A percentile compares a stretch with the other conserved stretches of the same genome.
phyloP scores from a whole-genome alignment of 2,113 vertebrate species.

The Sterna hirundo region DNA sequence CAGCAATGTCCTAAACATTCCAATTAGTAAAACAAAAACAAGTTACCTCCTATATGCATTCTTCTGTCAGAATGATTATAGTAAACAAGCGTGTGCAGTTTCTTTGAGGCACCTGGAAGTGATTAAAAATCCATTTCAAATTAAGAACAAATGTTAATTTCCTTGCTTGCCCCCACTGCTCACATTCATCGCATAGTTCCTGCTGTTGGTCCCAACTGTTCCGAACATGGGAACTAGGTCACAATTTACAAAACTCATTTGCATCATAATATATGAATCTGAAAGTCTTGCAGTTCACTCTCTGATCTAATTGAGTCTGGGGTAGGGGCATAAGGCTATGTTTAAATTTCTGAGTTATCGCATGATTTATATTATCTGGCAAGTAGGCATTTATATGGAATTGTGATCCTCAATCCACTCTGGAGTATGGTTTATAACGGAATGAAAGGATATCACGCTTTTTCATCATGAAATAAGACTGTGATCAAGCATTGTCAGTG shows the following conservation, averaged over 20 bases:
- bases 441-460: neutral
- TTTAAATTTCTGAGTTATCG: neutral
- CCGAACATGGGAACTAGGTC: conserved; percentile 71
- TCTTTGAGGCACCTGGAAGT: conserved; percentile 45
- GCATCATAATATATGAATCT: conserved; percentile 59
- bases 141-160: conserved; percentile 46
- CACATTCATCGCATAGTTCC: neutral
- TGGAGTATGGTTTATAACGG: neutral
- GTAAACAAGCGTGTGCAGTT: conserved; percentile 12
- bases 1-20: neutral
- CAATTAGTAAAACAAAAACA: conserved; percentile 3
- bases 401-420: neutral
- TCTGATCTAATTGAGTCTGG: neutral
- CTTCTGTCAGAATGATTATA: conserved; percentile 19
- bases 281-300: neutral
- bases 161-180: neutral
- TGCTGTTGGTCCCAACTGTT: conserved; percentile 51
- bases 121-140: conserved; percentile 61
- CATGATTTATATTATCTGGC: neutral
- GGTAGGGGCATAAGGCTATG: neutral
- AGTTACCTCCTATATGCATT: neutral
- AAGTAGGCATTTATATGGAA: neutral
- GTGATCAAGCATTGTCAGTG: neutral
- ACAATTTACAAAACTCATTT: conserved; percentile 70
- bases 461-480: neutral